Conservation (phyloP, 2,888 invertebrate genomes). For the Scaptomyza reducta region DNA sequence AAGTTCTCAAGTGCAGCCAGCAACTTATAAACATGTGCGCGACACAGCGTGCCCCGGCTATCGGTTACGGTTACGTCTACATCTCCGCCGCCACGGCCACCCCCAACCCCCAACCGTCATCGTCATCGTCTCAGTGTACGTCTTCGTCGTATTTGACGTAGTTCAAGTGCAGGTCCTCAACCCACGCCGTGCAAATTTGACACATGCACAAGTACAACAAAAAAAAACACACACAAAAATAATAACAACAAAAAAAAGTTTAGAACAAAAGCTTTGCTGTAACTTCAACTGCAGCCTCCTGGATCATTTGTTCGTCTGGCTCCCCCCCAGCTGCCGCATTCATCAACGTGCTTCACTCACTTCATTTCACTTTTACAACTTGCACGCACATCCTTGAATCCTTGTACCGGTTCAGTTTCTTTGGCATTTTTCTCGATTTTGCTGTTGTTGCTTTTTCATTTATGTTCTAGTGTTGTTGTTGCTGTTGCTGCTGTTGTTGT, state of each 20-base stretch:
- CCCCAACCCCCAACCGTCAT: conserved; percentile 3
- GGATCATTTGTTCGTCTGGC: neutral
- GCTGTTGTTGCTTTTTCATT: neutral
- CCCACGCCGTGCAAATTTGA: conserved; percentile 60
- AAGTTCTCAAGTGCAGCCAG: conserved; percentile 44
- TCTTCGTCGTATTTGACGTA: conserved; percentile 50
- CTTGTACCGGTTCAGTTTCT: conserved; percentile 37
- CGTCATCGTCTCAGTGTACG: conserved; percentile 7
- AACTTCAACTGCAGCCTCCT: conserved; percentile 21
- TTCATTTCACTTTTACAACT: conserved; percentile 71
- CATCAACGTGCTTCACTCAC: conserved; percentile 35
- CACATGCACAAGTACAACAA: conserved; percentile 81
- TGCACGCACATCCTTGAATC: conserved; percentile 54
- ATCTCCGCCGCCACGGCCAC: conserved; percentile 8
- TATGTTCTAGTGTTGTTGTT: neutral
- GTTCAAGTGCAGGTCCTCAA: conserved; percentile 69
- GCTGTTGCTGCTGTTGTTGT: neutral
- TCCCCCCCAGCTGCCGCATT: neutral
- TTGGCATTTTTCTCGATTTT: conserved; percentile 12
- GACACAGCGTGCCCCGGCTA: conserved; percentile 25
- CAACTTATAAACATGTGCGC: conserved; percentile 35
- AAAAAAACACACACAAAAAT: conserved; percentile 5
- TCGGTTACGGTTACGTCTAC: conserved; percentile 24
- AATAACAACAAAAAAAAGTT: conserved; percentile 43
- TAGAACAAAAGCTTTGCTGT: conserved; percentile 47